Evolutionary conservation across 2,797 vertebrate species (phyloP).

Genomic region (Leptoclinus maculatus): DNA sequence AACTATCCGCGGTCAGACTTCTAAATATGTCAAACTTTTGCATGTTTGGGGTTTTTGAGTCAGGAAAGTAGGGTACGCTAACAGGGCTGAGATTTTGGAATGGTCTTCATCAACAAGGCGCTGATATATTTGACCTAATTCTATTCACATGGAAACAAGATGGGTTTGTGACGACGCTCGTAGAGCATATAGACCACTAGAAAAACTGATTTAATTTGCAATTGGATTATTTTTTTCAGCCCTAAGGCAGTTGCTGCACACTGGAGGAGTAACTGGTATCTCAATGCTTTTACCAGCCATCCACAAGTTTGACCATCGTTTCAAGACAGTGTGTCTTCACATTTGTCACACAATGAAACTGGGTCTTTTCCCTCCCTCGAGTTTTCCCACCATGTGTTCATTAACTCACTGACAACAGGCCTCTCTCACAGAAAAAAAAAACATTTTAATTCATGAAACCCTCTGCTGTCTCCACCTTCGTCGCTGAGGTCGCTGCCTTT

Average conservation of each 20-base stretch:
- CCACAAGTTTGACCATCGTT: constrained; percentile 7
- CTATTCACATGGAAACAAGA: background rate
- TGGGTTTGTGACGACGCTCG: background rate
- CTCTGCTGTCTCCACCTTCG: constrained; percentile 15
- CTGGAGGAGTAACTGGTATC: background rate
- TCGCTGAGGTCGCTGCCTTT: background rate
- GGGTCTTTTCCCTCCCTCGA: constrained; percentile 29
- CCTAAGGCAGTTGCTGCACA: background rate
- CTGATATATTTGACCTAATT: background rate
- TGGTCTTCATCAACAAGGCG: background rate
- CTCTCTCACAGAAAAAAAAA: constrained; percentile 37
- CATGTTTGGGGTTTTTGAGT: background rate
- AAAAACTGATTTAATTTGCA: background rate
- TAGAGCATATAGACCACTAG: background rate
- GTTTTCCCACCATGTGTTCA: constrained; percentile 25
- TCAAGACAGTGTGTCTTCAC: constrained; percentile 15
- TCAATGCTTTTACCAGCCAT: background rate
- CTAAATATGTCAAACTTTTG: background rate
- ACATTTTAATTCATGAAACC: constrained; percentile 21
- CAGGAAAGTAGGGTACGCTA: background rate
- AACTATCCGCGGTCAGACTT: background rate
- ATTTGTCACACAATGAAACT: constrained; percentile 31
- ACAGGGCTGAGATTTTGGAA: background rate
- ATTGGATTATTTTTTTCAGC: background rate
- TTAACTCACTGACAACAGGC: constrained; percentile 43